Base-by-base conservation (phyloP, 2,797 vertebrate species). In the Scomberomorus guttatus region DNA sequence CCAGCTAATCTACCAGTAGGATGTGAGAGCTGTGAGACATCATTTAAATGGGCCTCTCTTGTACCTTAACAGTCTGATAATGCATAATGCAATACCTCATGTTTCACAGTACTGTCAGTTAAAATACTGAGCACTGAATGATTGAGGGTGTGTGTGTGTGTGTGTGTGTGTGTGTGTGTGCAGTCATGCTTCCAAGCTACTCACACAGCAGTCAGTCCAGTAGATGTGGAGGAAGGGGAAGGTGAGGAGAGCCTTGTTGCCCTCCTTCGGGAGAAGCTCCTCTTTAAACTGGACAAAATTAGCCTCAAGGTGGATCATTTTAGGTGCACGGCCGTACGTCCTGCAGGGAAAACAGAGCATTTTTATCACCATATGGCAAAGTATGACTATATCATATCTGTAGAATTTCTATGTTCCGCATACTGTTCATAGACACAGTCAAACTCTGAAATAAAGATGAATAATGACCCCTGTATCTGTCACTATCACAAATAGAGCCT, bases 281-380 rank as follows among this genome's bases (percentile, higher is more conserved):
- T 99, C 98, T 93, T 99, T 99, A 92, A 99, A 99, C 87, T 98
- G 98, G 81, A 99, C 97, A 81, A 99, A 99, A 92, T 98, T 99
- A 72, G 98, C 99, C 89, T 99, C 98, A 44, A 99, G 95, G 89
- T 99, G 97, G 91, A 99, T 99, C 98, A 99, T 99, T 95, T 99
- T 99, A 0, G 98, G 98, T 75, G 98, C 97, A 10, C 98, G 97
- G 72, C 98, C 98, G 0, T 99, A 99, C 9, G 98, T 98, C 95
- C 98, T 99, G 79, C 29, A 66, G 60, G 75, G 1, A 20, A 13
- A 44, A 70, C 34, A 80, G 39, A 82, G 32, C 29, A 18, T 13
- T 11, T 55, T 6, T 29, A 59, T 15, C 50, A 1, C 0, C 3
- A 6, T 6, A 3, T 10, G 12, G 59, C 17, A 51, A 59, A 51